Base-by-base conservation (phyloP, 37 sponge, comb jelly and placozoan genomes). In the Hormiphora californensis region DNA sequence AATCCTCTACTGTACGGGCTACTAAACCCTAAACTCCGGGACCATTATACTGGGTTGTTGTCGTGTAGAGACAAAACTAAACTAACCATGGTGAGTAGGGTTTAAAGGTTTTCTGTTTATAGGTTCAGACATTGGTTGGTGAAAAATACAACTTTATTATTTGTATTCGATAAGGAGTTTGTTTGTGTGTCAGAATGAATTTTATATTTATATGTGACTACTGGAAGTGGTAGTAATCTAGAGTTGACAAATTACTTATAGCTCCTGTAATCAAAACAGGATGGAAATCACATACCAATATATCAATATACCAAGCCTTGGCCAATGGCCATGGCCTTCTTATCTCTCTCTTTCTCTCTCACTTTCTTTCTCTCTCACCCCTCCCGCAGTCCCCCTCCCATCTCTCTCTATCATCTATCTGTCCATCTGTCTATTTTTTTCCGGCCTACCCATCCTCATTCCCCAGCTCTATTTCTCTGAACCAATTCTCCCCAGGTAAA, bases 1-100 rank as follows among this genome's bases (percentile, higher is more conserved):
- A 73, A 73, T 28, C 81, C 81, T 8, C 36, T 73, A n/a, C 81
- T 73, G 23, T 73, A 73, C 46, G 81, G 81, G 43, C 44, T 73
- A 1, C 38, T 73, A n/a, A 73, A 73, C 81, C 81, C 81, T 4
- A 73, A 73, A 19, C 46, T 73, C 28, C 12, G 81, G 44, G 27
- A 21, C 41, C 81, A 73, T 30, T 73, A 73, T 46, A 32, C 5
- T 28, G 25, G 81, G 1, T 19, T 73, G 1, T 46, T 73, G 41
- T 43, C 81, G 0, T 73, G 81, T 30, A 33, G 5, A 7, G 81
- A 73, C 81, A 73, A 73, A 46, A 73, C 40, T 46, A 73, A 73
- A 40, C 46, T 73, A 11, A 19, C 81, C 44, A 43, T 43, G 81
- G 81, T 73, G 43, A 35, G 68, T 33, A 65, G 11, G 27, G 62